phyloP scores from a whole-genome alignment of 2,797 vertebrate genomes.

The Labroides dimidiatus region DNA sequence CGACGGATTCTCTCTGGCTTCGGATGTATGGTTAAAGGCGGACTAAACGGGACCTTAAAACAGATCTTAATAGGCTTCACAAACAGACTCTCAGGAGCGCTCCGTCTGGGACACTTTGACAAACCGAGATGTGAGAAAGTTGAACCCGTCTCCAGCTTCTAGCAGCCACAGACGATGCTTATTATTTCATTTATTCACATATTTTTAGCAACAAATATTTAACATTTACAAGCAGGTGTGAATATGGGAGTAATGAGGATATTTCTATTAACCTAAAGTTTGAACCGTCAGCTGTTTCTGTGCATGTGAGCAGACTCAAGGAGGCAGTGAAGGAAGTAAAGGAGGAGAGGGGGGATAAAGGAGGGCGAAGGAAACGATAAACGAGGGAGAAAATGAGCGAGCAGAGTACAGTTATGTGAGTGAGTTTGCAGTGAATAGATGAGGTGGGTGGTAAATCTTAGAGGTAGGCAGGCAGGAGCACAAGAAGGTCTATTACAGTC shows the following conservation, averaged over 20 bases:
- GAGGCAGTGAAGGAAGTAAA: slow-evolving; percentile 3
- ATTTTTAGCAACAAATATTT: background rate
- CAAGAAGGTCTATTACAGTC: slow-evolving; percentile 72
- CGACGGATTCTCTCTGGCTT: too few relatives aligned
- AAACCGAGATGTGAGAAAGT: background rate
- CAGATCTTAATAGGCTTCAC: background rate
- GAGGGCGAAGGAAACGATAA: slow-evolving; percentile 49
- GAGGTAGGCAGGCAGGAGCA: slow-evolving; percentile 72
- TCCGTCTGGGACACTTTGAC: background rate
- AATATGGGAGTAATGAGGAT: slow-evolving; percentile 25
- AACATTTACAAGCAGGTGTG: background rate
- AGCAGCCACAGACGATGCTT: background rate
- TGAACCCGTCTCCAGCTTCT: background rate
- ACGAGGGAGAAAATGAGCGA: slow-evolving; percentile 49
- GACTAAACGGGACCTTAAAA: background rate
- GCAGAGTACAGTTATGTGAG: slow-evolving; percentile 56
- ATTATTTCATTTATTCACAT: background rate
- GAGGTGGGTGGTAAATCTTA: slow-evolving; percentile 75
- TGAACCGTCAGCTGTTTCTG: slow-evolving; percentile 18
- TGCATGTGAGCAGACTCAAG: slow-evolving; percentile 18
- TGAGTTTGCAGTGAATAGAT: slow-evolving; percentile 64
- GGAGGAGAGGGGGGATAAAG: background rate
- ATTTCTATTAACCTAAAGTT: slow-evolving; percentile 28
- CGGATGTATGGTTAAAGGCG: background rate
- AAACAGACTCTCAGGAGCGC: background rate